These are phyloP conservation scores for Leptura quadrifasciata DNA, from an alignment of 2,888 invertebrate species.

Conservation along the genomic window DNA sequence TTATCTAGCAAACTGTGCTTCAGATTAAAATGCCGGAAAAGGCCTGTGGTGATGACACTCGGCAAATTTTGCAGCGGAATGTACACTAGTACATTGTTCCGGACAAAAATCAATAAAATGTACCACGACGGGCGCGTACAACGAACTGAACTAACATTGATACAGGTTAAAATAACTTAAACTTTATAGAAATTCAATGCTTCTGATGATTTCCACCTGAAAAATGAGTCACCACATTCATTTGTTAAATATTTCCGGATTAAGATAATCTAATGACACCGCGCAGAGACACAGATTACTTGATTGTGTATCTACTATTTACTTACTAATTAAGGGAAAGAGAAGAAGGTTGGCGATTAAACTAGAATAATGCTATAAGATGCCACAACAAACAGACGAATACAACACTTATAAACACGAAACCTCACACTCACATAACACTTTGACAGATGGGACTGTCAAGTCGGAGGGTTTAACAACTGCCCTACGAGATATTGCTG, in stretches of 20 bases:
- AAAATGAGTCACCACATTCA: constrained; percentile 1
- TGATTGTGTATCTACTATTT: not conserved
- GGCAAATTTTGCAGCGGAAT: constrained; percentile 54
- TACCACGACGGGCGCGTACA: constrained; percentile 51
- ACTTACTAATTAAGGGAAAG: constrained; percentile 19
- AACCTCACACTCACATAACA: constrained; percentile 43
- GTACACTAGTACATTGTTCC: constrained; percentile 57
- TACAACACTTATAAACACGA: constrained; percentile 25
- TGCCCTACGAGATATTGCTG: constrained; percentile 11
- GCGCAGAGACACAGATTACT: constrained; percentile 4
- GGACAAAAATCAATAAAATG: constrained; percentile 62
- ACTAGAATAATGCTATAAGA: constrained; percentile 6
- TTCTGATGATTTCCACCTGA: not conserved
- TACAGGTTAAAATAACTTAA: constrained; percentile 13
- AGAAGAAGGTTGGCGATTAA: not conserved
- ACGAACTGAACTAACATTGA: constrained; percentile 20
- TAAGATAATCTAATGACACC: not conserved
- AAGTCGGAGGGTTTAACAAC: constrained; percentile 35
- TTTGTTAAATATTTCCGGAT: constrained; percentile 28
- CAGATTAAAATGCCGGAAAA: not conserved
- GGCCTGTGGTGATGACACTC: not conserved
- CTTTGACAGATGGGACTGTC: constrained; percentile 40
- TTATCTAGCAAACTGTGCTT: not conserved
- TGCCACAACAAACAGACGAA: not conserved
- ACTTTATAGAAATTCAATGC: not conserved